Evolutionary conservation across 2,888 invertebrate genomes (phyloP).

Genomic region (Callosobruchus maculatus): DNA sequence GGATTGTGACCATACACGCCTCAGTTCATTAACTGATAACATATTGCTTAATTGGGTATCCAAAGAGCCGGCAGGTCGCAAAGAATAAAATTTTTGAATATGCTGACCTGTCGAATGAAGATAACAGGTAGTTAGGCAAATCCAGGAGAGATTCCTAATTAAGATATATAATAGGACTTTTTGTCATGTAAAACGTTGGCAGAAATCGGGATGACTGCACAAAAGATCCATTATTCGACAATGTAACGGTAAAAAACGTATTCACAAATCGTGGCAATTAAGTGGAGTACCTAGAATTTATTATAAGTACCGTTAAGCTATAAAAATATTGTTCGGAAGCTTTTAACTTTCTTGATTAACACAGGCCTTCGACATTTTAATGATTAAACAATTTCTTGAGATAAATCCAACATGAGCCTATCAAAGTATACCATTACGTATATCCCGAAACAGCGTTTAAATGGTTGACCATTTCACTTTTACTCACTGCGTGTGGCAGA

Average conservation of each 20-base stretch:
- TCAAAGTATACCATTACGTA: not conserved
- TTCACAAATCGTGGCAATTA: not conserved
- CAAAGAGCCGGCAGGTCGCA: not conserved
- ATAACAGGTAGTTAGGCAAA: not conserved
- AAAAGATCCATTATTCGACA: not conserved
- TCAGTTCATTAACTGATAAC: not conserved
- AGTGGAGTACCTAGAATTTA: not conserved
- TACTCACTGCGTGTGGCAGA: not conserved
- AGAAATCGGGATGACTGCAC: not conserved
- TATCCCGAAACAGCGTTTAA: not conserved
- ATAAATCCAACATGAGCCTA: not conserved
- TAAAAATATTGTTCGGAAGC: not conserved
- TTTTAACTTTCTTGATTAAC: not conserved
- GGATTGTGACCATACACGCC: not conserved
- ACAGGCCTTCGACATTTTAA: not conserved
- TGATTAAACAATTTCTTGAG: not conserved
- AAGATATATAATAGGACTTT: not conserved
- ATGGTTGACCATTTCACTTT: not conserved
- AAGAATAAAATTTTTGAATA: not conserved
- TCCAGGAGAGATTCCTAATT: not conserved
- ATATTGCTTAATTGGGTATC: not conserved
- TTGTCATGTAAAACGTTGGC: not conserved
- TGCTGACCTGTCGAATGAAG: not conserved
- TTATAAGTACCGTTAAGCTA: not conserved
- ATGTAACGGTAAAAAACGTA: not conserved